Base-by-base conservation (phyloP, 2,113 vertebrate species). In the Candoia aspera region DNA sequence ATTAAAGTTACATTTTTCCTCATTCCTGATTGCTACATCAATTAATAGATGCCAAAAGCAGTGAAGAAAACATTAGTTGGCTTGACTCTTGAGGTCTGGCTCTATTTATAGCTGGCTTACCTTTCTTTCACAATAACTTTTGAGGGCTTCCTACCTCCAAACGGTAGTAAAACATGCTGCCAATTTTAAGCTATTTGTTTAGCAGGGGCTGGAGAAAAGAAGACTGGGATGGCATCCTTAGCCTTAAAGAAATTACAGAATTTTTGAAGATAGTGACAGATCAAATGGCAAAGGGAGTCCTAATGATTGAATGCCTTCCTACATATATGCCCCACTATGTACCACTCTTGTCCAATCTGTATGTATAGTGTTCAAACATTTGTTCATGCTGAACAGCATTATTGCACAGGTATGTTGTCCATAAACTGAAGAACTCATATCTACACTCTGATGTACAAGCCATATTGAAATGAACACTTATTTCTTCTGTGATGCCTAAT, bases 21-120 rank as follows among this genome's bases (percentile, higher is more conserved):
- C 29, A 29, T 64, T 64, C 60, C 33, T 79, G 37, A 79, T 42
- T 79, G 17, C 68, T 33, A 37, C 33, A 9, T 37, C 29, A 26
- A 64, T 64, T 79, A 79, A 37, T 37, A 79, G 33, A 79, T 21
- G 15, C 68, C 15, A 79, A 13, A 79, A 17, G 37, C 33, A 79
- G 68, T 79, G 9, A 8, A 37, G 8, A 19, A 37, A 19, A 13
- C 33, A 73, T 73, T 73, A 15, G 17, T 79, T 79, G 33, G 33
- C 8, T 79, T 79, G 33, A 79, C 17, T 79, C 33, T 37, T 42
- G 1, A 79, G 33, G 17, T 79, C 17, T 37, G 8, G 33, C 37
- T 79, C 73, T 79, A 79, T 86, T 86, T 86, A 53, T 55, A 55
- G 85, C 15, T 86, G 85, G n/a, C 85, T 57, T 86, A n/a, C 12